phyloP scores from a whole-genome alignment of 2,888 invertebrate species.

The Dryococelus australis region DNA sequence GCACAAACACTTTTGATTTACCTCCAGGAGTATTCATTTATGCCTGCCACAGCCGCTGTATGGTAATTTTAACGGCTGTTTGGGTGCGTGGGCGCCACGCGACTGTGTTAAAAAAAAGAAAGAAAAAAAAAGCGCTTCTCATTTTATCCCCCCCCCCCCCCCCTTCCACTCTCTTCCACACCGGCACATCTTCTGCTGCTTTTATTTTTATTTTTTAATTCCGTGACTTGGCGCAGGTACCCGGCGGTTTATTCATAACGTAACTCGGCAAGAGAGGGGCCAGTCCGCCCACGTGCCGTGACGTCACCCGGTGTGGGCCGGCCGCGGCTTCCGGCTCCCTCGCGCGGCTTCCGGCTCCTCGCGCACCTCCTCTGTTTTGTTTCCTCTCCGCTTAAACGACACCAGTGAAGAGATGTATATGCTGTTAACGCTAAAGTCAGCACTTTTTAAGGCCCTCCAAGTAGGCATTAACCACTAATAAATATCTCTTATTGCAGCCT shows the following conservation, averaged over 20 bases:
- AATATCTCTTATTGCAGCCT: too few relatives aligned
- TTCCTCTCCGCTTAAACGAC: too few relatives aligned
- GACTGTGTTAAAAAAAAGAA: not conserved
- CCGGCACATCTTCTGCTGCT: not conserved
- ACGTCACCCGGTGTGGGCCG: not conserved
- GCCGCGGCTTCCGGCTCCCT: not conserved
- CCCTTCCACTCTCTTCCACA: too few relatives aligned
- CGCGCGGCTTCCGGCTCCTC: too few relatives aligned
- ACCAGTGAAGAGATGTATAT: too few relatives aligned
- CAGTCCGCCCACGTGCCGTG: not conserved
- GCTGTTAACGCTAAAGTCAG: too few relatives aligned
- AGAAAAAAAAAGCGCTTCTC: too few relatives aligned
- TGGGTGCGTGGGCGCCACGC: not conserved
- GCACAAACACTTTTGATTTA: constrained; percentile 8
- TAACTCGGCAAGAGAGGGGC: not conserved
- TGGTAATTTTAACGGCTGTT: not conserved
- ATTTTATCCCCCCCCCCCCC: not conserved
- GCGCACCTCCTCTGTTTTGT: not conserved
- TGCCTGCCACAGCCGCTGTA: not conserved
- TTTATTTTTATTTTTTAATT: not conserved
- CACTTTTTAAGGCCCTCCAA: too few relatives aligned
- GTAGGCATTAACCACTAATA: too few relatives aligned
- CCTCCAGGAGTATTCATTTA: not conserved
- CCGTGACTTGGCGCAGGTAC: not conserved
- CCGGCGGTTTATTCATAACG: not conserved